phyloP scores from a whole-genome alignment of 2,888 invertebrate genomes.

The Eilema caniola region DNA sequence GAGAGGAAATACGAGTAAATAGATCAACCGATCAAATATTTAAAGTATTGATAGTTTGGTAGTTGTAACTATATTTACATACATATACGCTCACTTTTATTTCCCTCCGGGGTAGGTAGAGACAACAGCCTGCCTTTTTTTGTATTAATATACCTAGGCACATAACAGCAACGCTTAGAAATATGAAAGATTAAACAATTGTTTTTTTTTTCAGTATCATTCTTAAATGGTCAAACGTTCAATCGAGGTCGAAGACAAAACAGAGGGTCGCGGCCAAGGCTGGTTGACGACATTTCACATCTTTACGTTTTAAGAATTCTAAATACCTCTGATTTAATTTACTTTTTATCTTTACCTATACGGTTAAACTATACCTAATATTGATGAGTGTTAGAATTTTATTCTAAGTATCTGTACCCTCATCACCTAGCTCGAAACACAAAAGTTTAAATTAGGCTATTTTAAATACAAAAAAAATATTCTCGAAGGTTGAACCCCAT shows the following conservation, averaged over 20 bases:
- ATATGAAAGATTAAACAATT: neutral
- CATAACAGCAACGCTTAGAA: neutral
- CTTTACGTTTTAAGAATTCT: slow-evolving; percentile 48
- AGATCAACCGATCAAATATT: no score
- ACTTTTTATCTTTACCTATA: no score
- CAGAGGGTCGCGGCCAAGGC: slow-evolving; percentile 53
- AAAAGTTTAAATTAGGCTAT: neutral
- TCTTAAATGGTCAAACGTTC: slow-evolving; percentile 37
- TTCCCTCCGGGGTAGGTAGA: no score
- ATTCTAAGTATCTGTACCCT: neutral
- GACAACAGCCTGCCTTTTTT: no score
- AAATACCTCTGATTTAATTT: slow-evolving; percentile 33
- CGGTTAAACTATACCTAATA: no score
- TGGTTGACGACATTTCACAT: slow-evolving; percentile 46
- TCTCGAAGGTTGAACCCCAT: neutral
- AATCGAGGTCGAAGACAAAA: slow-evolving; percentile 45
- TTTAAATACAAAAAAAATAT: neutral
- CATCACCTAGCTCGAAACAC: neutral
- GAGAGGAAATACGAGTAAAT: no score
- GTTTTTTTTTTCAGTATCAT: neutral
- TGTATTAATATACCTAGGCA: no score
- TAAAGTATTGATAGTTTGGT: no score
- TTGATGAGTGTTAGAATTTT: neutral
- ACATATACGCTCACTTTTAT: no score
- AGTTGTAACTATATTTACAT: no score